These are phyloP conservation scores for Thamnaconus septentrionalis DNA, from an alignment of 2,113 vertebrate genomes.

Conservation along the genomic window DNA sequence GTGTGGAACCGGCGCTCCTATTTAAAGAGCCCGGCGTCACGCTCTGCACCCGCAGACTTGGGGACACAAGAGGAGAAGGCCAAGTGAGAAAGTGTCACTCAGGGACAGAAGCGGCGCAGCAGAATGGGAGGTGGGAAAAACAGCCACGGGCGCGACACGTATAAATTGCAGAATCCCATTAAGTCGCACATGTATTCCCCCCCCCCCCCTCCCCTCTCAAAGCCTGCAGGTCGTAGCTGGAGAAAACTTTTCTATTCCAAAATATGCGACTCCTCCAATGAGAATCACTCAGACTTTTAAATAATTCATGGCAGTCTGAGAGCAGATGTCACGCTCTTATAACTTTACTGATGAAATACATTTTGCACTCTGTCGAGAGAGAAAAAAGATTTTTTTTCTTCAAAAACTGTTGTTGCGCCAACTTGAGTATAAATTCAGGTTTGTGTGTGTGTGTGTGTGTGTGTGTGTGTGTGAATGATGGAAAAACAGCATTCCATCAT, in stretches of 20 bases:
- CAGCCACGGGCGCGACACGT: constrained; percentile 46
- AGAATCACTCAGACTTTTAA: constrained; percentile 37
- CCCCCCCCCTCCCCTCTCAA: too few relatives aligned
- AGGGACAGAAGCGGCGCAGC: constrained; percentile 48
- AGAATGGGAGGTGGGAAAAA: constrained; percentile 12
- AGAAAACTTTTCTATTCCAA: constrained; percentile 26
- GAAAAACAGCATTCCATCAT: too few relatives aligned
- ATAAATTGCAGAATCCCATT: constrained; percentile 62
- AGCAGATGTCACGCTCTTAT: constrained; percentile 34
- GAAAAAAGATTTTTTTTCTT: too few relatives aligned
- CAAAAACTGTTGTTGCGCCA: too few relatives aligned
- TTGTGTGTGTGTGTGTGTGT: too few relatives aligned
- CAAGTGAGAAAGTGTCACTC: constrained; percentile 50
- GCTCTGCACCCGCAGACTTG: constrained; percentile 29
- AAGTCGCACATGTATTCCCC: constrained; percentile 45
- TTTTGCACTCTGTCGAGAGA: too few relatives aligned
- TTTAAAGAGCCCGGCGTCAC: constrained; percentile 28
- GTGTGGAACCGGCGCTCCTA: constrained; percentile 49
- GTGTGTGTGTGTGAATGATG: too few relatives aligned
- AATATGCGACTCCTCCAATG: constrained; percentile 40
- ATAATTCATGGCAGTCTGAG: constrained; percentile 49
- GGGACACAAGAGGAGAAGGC: constrained; percentile 28
- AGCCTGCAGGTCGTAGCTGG: too few relatives aligned
- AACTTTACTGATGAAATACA: too few relatives aligned
- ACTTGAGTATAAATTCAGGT: too few relatives aligned